phyloP scores from a whole-genome alignment of 1,140 invertebrate species.

The Pogonognathellus flavescens region DNA sequence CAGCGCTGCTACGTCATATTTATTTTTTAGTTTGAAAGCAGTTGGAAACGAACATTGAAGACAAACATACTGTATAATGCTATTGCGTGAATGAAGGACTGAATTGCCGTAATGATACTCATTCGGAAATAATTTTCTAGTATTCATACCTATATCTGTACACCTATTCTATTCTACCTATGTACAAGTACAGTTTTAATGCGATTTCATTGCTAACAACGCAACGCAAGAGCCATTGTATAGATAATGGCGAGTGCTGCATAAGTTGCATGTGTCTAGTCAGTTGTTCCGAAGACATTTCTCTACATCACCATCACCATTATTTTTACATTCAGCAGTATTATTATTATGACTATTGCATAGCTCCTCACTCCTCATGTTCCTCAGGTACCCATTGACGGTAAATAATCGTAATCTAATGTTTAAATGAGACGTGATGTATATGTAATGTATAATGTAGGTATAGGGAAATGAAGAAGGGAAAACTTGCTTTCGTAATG shows the following conservation, averaged over 20 bases:
- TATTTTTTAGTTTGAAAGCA: too few relatives aligned
- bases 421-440: background rate
- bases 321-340: background rate
- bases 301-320: background rate
- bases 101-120: too few relatives aligned
- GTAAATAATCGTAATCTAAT: background rate
- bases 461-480: background rate
- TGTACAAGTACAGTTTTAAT: too few relatives aligned
- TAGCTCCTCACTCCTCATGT: background rate
- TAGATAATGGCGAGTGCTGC: background rate
- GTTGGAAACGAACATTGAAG: too few relatives aligned
- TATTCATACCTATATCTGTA: too few relatives aligned
- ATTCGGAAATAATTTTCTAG: too few relatives aligned
- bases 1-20: too few relatives aligned
- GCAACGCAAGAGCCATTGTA: too few relatives aligned
- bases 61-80: too few relatives aligned
- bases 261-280: background rate
- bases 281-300: background rate
- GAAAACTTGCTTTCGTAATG: slow-evolving; percentile 16
- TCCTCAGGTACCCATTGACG: background rate
- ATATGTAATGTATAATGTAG: background rate
- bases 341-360: background rate
- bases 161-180: too few relatives aligned
- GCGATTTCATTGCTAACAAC: too few relatives aligned
- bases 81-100: too few relatives aligned